Conservation (phyloP, 2,113 vertebrate species). For the Heterotilapia buettikoferi region DNA sequence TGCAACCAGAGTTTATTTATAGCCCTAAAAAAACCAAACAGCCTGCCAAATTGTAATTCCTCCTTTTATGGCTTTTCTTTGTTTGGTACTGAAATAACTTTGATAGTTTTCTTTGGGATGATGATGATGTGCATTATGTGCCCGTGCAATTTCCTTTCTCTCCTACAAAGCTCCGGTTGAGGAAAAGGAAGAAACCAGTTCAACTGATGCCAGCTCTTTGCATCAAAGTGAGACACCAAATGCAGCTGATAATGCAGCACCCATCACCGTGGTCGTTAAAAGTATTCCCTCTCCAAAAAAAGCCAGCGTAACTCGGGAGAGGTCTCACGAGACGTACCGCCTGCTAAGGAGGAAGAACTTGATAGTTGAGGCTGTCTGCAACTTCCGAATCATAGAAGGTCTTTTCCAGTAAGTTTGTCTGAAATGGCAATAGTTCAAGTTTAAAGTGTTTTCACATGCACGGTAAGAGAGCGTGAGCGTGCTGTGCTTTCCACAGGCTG, state of each 20-base stretch:
- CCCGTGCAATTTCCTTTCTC: neutral
- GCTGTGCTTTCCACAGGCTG: constrained; percentile 66
- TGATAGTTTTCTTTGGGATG: neutral
- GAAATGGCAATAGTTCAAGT: neutral
- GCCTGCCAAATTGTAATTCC: neutral
- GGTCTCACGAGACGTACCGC: constrained; percentile 79
- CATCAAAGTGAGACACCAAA: constrained; percentile 8
- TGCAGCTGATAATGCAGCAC: neutral
- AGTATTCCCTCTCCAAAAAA: constrained; percentile 42
- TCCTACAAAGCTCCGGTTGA: neutral
- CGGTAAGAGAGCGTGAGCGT: neutral
- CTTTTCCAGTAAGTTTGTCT: constrained; percentile 81
- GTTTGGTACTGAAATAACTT: neutral
- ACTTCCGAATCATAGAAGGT: constrained; percentile 84
- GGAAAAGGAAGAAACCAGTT: neutral
- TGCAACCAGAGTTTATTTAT: neutral
- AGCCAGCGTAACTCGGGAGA: constrained; percentile 4
- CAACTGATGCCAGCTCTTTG: neutral
- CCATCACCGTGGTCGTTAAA: constrained; percentile 70
- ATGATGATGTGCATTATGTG: neutral
- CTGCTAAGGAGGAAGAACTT: constrained; percentile 89
- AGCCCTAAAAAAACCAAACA: neutral
- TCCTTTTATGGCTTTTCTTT: neutral
- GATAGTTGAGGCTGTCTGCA: constrained; percentile 86
- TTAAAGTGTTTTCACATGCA: neutral